Evolutionary conservation across 2,888 invertebrate species (phyloP).

Genomic region (Sceliomorpha sp.): DNA sequence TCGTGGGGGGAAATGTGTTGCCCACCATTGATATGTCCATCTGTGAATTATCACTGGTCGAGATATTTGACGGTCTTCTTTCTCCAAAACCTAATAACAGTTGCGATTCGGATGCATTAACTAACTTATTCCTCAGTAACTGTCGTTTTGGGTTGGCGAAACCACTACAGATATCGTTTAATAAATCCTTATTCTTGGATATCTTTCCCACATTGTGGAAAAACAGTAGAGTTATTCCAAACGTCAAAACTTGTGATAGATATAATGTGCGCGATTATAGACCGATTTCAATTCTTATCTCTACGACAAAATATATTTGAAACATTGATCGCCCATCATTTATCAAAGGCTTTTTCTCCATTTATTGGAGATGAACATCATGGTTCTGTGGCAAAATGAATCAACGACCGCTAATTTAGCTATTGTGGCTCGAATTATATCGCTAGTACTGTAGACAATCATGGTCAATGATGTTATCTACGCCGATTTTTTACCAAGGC

Average conservation of each 20-base stretch:
- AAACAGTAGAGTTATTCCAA: neutral
- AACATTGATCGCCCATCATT: neutral
- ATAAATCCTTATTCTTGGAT: neutral
- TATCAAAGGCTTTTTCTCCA: neutral
- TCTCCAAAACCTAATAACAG: too few relatives aligned
- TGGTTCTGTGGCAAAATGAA: slow-evolving; percentile 8
- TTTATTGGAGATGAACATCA: slow-evolving; percentile 12
- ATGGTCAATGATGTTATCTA: neutral
- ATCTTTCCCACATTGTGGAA: slow-evolving; percentile 1
- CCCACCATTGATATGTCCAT: too few relatives aligned
- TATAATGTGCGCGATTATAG: slow-evolving; percentile 2
- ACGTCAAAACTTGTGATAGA: slow-evolving; percentile 5
- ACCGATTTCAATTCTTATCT: slow-evolving; percentile 1
- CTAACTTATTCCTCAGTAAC: too few relatives aligned
- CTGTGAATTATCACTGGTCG: too few relatives aligned
- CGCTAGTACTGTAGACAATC: neutral
- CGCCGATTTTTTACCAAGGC: neutral
- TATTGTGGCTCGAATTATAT: neutral
- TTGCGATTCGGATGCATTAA: too few relatives aligned
- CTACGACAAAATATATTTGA: slow-evolving; percentile 15
- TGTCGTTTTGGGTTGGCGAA: neutral
- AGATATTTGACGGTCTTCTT: too few relatives aligned
- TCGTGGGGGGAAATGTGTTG: too few relatives aligned
- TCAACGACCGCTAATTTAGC: neutral
- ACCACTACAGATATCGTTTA: neutral